phyloP scores from a whole-genome alignment of 92 coral and sea anemone genomes.

The Palythoa caribaeorum region DNA sequence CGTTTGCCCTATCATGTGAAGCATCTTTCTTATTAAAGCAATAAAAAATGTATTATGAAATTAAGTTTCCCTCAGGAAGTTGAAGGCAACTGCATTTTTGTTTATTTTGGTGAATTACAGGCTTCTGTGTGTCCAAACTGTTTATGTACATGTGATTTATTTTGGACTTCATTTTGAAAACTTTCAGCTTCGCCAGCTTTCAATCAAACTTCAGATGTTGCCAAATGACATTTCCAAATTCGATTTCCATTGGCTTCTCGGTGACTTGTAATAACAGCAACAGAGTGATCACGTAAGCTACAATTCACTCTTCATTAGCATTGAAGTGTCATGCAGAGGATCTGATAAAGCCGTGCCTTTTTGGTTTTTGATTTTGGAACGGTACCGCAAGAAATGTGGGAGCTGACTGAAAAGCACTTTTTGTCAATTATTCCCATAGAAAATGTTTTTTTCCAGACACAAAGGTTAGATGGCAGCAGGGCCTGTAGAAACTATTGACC shows the following conservation, averaged over 20 bases:
- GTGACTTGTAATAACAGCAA: neutral
- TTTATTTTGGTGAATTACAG: constrained; percentile 12
- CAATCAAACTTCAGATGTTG: constrained; percentile 19
- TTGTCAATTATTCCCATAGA: constrained; percentile 7
- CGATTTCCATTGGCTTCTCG: constrained; percentile 12
- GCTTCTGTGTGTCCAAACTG: constrained; percentile 9
- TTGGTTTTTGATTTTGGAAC: constrained; percentile 6
- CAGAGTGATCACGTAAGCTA: constrained; percentile 13
- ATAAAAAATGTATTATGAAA: constrained; percentile 9
- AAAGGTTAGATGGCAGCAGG: constrained; percentile 12
- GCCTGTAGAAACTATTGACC: constrained; percentile 18
- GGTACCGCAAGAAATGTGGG: constrained; percentile 4
- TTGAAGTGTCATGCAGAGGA: constrained; percentile 20
- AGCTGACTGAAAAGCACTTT: constrained; percentile 22
- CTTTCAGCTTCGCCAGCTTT: constrained; percentile 10
- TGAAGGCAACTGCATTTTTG: constrained; percentile 15
- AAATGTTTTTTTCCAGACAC: neutral
- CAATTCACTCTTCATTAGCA: constrained; percentile 8
- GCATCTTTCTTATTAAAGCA: constrained; percentile 12
- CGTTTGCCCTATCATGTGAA: constrained; percentile 7
- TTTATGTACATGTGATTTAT: constrained; percentile 15
- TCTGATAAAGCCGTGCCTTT: constrained; percentile 15
- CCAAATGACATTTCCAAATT: constrained; percentile 16
- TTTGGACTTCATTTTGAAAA: constrained; percentile 2
- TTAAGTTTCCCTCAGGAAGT: constrained; percentile 17